These are phyloP conservation scores for Drosophila kepulauana DNA, from an alignment of 1,140 invertebrate genomes.

Conservation along the genomic window DNA sequence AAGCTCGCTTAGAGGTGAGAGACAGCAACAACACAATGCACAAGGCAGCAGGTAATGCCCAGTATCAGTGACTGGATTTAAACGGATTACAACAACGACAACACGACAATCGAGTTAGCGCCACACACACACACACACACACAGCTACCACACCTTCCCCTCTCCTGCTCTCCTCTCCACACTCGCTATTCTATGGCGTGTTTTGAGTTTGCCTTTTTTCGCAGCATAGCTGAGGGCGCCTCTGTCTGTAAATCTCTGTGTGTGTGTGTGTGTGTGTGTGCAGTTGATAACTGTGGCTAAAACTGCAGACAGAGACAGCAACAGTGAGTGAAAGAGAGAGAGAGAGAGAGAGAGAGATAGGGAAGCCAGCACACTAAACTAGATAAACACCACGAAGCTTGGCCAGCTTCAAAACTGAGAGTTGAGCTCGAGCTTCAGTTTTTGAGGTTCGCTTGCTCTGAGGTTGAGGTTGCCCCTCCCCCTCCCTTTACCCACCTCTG, in stretches of 20 bases:
- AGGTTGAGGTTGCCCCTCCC: conserved; percentile 13
- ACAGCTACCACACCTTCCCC: not conserved
- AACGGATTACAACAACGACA: conserved; percentile 79
- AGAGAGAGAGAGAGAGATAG: not conserved
- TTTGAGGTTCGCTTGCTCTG: conserved; percentile 14
- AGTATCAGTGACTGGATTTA: conserved; percentile 81
- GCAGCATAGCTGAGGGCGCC: conserved; percentile 30
- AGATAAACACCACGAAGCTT: conserved; percentile 68
- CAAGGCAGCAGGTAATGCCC: conserved; percentile 70
- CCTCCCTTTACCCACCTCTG: not conserved
- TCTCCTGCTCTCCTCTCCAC: not conserved
- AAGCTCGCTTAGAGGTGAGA: not conserved
- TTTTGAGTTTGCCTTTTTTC: conserved; percentile 38
- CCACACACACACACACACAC: conserved; percentile 39
- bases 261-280: conserved; percentile 26
- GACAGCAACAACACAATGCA: conserved; percentile 17
- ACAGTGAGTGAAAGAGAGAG: not conserved
- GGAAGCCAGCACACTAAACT: conserved; percentile 48
- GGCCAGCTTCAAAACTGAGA: conserved; percentile 50
- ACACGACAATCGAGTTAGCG: conserved; percentile 79
- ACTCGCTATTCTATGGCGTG: conserved; percentile 23
- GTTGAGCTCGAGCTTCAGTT: conserved; percentile 22
- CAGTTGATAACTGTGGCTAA: conserved; percentile 51
- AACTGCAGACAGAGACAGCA: not conserved
- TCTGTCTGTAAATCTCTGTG: conserved; percentile 5